Evolutionary conservation across 2,797 vertebrate species (phyloP).

Genomic region (Hipposideros larvatus): DNA sequence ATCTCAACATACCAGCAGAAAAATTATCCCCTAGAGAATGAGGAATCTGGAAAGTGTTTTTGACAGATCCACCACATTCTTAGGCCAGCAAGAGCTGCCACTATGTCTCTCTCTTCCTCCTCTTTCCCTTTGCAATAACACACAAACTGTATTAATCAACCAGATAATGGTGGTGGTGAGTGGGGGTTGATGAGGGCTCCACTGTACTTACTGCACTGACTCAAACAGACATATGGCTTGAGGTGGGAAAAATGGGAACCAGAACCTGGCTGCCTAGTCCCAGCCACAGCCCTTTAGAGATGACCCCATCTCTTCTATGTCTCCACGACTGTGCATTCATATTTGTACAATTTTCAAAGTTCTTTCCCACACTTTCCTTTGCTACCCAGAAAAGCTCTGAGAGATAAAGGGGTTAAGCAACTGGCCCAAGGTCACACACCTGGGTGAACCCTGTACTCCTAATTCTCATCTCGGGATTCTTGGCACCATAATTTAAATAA

Average conservation of each 20-base stretch:
- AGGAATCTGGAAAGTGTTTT: slow-evolving; percentile 75
- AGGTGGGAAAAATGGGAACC: slow-evolving; percentile 70
- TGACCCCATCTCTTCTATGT: not conserved
- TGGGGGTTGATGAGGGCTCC: slow-evolving; percentile 47
- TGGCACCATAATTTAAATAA: not conserved
- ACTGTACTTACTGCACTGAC: not conserved
- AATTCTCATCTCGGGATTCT: not conserved
- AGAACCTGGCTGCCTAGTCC: not conserved
- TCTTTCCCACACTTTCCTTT: not conserved
- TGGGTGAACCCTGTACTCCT: not conserved
- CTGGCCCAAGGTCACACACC: not conserved
- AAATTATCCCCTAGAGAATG: slow-evolving; percentile 70
- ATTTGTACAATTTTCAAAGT: not conserved
- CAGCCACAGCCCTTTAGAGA: not conserved
- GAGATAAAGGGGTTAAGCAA: not conserved
- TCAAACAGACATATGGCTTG: not conserved
- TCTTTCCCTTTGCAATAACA: slow-evolving; percentile 9
- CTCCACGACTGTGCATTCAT: not conserved
- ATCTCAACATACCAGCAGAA: slow-evolving; percentile 68
- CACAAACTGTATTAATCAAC: slow-evolving; percentile 61
- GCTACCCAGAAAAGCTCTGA: not conserved
- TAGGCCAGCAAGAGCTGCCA: slow-evolving; percentile 35
- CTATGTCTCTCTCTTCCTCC: slow-evolving; percentile 44
- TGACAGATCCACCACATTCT: slow-evolving; percentile 72
- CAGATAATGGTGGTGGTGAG: slow-evolving; percentile 46